Percentiles rank a stretch among this genome's conserved stretches.
Evolutionary conservation across 2,113 vertebrate genomes (phyloP).

Genomic region (Litocranius walleri): DNA sequence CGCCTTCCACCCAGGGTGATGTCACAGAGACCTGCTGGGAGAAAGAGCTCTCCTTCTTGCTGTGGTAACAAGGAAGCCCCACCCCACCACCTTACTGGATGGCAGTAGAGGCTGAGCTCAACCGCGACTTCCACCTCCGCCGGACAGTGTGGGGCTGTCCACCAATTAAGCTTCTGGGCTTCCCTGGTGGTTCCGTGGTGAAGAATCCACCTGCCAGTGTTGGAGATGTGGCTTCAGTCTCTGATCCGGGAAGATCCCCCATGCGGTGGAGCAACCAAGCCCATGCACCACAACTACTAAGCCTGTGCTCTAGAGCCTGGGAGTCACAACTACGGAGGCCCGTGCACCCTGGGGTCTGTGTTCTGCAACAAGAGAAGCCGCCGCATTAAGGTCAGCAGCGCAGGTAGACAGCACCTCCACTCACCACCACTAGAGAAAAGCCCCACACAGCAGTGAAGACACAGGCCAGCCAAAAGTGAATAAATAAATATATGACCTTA

Average conservation of each 20-base stretch:
- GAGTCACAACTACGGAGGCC: neutral
- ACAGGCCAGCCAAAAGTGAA: neutral
- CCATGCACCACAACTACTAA: neutral
- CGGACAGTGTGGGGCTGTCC: fast-evolving
- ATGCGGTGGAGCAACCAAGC: neutral
- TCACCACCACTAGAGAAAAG: neutral
- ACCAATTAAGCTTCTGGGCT: neutral
- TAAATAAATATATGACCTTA: neutral
- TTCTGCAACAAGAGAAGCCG: neutral
- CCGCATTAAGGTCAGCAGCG: neutral
- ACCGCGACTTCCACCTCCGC: neutral
- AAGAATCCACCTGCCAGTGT: fast-evolving
- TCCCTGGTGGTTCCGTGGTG: neutral
- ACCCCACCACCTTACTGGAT: too few relatives aligned
- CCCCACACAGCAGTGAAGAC: neutral
- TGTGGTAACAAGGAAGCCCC: too few relatives aligned
- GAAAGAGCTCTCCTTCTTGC: neutral
- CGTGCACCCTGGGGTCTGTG: neutral
- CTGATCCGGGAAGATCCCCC: neutral
- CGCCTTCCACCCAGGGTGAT: neutral
- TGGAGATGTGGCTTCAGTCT: neutral
- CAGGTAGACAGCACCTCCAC: neutral
- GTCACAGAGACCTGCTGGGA: neutral
- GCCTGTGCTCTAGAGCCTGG: neutral
- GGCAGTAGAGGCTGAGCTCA: neutral